Evolutionary conservation across 2,888 invertebrate species (phyloP), one percentile per base, ranked within the genome.

Genomic region (Metacarcinus magister): DNA sequence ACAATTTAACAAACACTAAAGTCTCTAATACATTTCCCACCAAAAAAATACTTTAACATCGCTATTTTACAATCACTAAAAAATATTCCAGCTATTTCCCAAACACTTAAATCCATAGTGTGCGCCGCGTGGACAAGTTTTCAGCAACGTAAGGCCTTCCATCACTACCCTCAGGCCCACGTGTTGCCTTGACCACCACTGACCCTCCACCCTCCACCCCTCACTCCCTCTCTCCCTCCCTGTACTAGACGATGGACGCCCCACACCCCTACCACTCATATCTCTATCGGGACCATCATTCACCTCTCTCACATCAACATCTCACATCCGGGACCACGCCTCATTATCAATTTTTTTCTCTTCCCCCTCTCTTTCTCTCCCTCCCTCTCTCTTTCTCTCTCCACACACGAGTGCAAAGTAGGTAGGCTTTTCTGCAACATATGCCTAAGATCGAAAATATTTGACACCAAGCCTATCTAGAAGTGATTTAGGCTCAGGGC

Each of bases 371-470:
- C 67, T 67, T 23, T 67, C 67, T 67, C 67, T 67, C 67, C 23
- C 67, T 67, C 67, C 23, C 67, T 67, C 67, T 67, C 67, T 67
- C 67, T 67, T 23, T 67, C 67, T 67, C 67, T 67, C 67, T 67
- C 67, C 54, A 16, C 16, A 54, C 8, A 54, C 8, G 54, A 13
- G 8, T 54, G 54, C 54, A 54, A 10, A 54, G 54, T 54, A 16
- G 54, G 1, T 16, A 54, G 54, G 1, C 54, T 54, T 16, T 54
- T 7, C 54, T n/a, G 54, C 54, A 54, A 54, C 67, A 67, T 23
- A 16, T 67, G 67, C n/a, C 23, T 67, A 23, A 16, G 67, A 67
- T 67, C 67, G 67, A 67, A 67, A 23, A 67, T 67, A 67, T 19
- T 23, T 23, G n/a, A n/a, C 67, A 67, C 67, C n/a, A 16, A 10